These are phyloP conservation scores for Lasioglossum figueresi DNA, from an alignment of 2,888 invertebrate species.

Conservation along the genomic window DNA sequence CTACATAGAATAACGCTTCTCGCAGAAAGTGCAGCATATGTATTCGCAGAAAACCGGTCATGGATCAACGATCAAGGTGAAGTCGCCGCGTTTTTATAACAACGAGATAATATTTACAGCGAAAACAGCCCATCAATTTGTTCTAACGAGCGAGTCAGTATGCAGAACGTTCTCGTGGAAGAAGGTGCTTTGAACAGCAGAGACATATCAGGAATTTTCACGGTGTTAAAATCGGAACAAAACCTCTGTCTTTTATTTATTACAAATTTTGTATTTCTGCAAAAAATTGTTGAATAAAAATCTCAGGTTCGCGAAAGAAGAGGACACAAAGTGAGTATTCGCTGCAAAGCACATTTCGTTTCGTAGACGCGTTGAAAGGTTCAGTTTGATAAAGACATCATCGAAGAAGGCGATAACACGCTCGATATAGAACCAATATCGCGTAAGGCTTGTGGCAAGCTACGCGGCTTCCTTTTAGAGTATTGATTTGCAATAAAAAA, in stretches of 20 bases:
- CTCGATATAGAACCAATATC: slow-evolving; percentile 9
- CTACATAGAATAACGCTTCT: slow-evolving; percentile 38
- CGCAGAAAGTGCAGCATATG: not conserved
- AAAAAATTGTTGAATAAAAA: not conserved
- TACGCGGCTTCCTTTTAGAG: slow-evolving; percentile 21
- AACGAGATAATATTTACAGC: not conserved
- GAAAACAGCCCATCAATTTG: slow-evolving; percentile 1
- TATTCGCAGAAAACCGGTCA: slow-evolving; percentile 10
- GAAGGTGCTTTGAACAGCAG: not conserved
- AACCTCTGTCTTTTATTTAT: not conserved
- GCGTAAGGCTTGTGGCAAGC: slow-evolving; percentile 17
- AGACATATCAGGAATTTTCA: not conserved
- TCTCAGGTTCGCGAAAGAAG: not conserved
- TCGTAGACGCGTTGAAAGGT: not conserved
- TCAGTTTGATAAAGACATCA: not conserved
- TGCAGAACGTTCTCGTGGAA: slow-evolving; percentile 4
- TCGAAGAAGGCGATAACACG: not conserved
- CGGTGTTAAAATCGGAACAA: not conserved
- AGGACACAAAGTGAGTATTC: not conserved
- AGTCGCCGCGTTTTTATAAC: slow-evolving; percentile 21
- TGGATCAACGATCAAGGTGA: slow-evolving; percentile 59
- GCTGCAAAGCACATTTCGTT: not conserved
- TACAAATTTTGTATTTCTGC: not conserved
- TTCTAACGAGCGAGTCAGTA: slow-evolving; percentile 5
- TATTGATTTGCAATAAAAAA: slow-evolving; percentile 59